A percentile compares a stretch with the other conserved stretches of the same genome.
Evolutionary conservation across 2,113 vertebrate species (phyloP).

Genomic region (Poicephalus gulielmi): DNA sequence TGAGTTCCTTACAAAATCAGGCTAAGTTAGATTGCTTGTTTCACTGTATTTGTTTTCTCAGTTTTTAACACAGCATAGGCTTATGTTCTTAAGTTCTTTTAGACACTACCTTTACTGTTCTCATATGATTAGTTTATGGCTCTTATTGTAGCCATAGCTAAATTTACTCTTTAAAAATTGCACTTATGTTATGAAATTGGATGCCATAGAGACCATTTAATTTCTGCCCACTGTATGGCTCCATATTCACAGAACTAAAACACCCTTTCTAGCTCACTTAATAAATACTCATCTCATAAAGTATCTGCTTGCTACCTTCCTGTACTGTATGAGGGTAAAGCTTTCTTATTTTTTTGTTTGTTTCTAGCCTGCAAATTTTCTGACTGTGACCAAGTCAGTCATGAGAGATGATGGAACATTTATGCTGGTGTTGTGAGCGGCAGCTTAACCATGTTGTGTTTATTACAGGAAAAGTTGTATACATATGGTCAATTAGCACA

Average conservation of each 20-base stretch:
- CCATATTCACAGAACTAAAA: background rate
- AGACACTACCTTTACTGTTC: background rate
- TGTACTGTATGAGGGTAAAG: background rate
- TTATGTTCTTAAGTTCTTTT: background rate
- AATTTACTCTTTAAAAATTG: background rate
- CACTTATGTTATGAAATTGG: background rate
- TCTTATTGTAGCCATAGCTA: background rate
- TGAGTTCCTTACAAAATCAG: background rate
- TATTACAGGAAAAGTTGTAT: background rate
- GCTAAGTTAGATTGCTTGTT: background rate
- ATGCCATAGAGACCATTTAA: background rate
- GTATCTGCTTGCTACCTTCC: background rate
- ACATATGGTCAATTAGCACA: background rate
- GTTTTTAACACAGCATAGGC: background rate
- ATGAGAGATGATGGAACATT: accelerated
- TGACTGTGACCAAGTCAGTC: background rate
- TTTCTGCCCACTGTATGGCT: background rate
- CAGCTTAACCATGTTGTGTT: background rate
- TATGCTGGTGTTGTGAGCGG: background rate
- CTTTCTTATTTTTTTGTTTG: background rate
- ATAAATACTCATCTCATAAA: background rate
- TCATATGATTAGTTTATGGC: background rate
- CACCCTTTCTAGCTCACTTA: background rate
- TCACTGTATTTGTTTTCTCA: background rate
- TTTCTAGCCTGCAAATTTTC: background rate